Conservation (phyloP, 2,113 vertebrate genomes). For the Neofelis nebulosa region DNA sequence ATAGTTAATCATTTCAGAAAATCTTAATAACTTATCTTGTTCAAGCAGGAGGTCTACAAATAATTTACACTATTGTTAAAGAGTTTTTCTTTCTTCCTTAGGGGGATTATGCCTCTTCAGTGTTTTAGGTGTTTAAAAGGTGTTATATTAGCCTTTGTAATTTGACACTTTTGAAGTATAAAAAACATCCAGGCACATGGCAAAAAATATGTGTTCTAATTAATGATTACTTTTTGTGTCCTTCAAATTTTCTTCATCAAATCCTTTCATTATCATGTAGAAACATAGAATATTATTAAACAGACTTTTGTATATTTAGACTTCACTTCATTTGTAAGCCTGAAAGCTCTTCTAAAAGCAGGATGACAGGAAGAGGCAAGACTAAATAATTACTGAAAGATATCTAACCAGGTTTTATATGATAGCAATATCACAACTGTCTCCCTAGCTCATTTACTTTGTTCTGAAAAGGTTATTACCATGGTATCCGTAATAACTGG, state of each 20-base stretch:
- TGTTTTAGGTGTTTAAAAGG: constrained; percentile 26
- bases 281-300: constrained; percentile 41
- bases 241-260: not conserved
- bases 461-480: not conserved
- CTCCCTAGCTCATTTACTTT: not conserved
- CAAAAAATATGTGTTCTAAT: constrained; percentile 17
- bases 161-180: constrained; percentile 52
- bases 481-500: not conserved
- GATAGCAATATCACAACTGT: not conserved
- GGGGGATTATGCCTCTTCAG: not conserved
- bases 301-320: not conserved
- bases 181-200: constrained; percentile 14
- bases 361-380: not conserved
- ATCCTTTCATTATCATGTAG: not conserved
- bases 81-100: constrained; percentile 34
- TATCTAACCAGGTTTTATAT: not conserved
- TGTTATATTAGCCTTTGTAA: constrained; percentile 31
- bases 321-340: not conserved
- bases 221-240: constrained; percentile 32
- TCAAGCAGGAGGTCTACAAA: constrained; percentile 52
- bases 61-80: constrained; percentile 66
- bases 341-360: constrained; percentile 30
- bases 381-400: constrained; percentile 34
- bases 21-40: constrained; percentile 54
- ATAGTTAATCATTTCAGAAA: constrained; percentile 62